Base-by-base conservation (phyloP, 2,797 vertebrate species). In the Gila robusta region DNA sequence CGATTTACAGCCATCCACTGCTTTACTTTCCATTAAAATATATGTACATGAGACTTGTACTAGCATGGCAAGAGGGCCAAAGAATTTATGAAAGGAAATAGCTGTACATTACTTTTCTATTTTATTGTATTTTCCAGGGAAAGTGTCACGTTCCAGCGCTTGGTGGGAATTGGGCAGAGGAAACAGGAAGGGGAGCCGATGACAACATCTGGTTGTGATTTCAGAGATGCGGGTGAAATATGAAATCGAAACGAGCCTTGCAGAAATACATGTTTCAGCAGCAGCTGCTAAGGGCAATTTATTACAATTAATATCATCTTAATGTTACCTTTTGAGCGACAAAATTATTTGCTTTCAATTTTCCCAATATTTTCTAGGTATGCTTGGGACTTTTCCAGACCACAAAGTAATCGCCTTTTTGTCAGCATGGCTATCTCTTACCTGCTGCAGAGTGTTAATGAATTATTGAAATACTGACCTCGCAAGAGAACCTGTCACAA, bases 131-230 rank as follows among this genome's bases (percentile, higher is more conserved):
- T 95, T 95, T 95, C 94, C 94, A 94, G 91, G 91, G 92, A 93
- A 94, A 93, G 95, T 93, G 95, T 95, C 94, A 93, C 91, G 93
- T 95, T 95, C 90, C 93, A 91, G 87, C 47, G 59, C 90, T 92
- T 82, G 89, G 87, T 94, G 94, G 93, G 94, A 94, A 93, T 93
- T 92, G 93, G 90, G 93, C 92, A 81, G 92, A 93, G 93, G 93
- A 94, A 94, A 91, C 90, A 86, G 91, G 87, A 93, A 88, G 88
- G 88, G 79, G 90, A 91, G 91, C 88, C 11, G 91, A 93, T 84
- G 94, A 94, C 93, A 93, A 94, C 95, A 96, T 96, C 94, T 96
- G 95, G 94, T 93, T 92, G 91, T 93, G 93, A 94, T 95, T 94
- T 91, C 52, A 72, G 91, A 80, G 89, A 91, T 89, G 91, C 89